Conservation (phyloP, 2,888 invertebrate genomes). For the Asteroscopus sphinx region DNA sequence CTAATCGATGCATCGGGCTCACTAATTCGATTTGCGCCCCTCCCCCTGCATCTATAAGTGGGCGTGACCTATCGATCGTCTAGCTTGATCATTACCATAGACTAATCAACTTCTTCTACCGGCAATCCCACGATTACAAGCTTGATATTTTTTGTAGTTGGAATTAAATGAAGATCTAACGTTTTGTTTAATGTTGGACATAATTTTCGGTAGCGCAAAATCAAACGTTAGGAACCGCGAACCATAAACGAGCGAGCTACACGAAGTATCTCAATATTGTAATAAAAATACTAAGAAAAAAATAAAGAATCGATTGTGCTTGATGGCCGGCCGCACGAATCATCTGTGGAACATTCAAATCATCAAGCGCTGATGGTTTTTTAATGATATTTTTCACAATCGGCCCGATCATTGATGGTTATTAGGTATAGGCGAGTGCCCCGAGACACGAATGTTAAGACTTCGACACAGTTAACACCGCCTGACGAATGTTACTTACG, state of each 20-base stretch:
- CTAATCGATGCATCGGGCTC: conserved; percentile 87
- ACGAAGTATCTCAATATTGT: conserved; percentile 81
- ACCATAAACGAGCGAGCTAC: conserved; percentile 65
- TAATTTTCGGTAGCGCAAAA: conserved; percentile 60
- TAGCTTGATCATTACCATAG: conserved; percentile 72
- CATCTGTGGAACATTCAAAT: conserved; percentile 84
- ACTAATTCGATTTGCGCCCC: conserved; percentile 88
- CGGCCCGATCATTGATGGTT: conserved; percentile 88
- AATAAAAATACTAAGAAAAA: conserved; percentile 78
- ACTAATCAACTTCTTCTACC: conserved; percentile 53
- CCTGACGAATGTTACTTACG: conserved; percentile 54
- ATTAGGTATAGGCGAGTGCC: conserved; percentile 86
- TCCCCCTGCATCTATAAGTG: conserved; percentile 81
- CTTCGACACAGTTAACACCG: conserved; percentile 64
- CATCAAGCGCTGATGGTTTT: conserved; percentile 89
- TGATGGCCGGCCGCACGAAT: conserved; percentile 83
- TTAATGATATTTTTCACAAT: conserved; percentile 91
- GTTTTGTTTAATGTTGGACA: conserved; percentile 15
- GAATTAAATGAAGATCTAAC: conserved; percentile 6
- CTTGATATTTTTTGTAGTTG: conserved; percentile 14
- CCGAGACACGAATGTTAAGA: conserved; percentile 77
- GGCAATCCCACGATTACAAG: conserved; percentile 29
- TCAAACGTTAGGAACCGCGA: conserved; percentile 59
- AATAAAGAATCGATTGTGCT: conserved; percentile 87
- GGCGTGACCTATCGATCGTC: conserved; percentile 86